A percentile compares a stretch with the other conserved stretches of the same genome.
Evolutionary conservation across 1,140 invertebrate species (phyloP).

Genomic region (Drosophila guanche): DNA sequence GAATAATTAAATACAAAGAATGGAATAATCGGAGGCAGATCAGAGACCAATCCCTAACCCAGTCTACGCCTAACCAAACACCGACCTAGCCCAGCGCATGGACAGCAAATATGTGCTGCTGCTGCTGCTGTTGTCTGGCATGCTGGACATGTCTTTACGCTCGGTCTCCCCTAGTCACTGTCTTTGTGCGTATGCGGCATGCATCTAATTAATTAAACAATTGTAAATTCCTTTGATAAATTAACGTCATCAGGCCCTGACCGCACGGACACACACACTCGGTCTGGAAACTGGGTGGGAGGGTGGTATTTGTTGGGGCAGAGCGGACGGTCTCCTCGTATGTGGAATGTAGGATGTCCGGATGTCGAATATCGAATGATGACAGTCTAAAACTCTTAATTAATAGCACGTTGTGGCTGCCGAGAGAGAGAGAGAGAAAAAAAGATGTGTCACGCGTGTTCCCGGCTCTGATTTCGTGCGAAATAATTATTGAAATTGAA

Average conservation of each 20-base stretch:
- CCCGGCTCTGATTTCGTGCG: constrained; percentile 14
- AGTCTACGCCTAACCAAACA: too few relatives aligned
- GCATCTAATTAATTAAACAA: constrained; percentile 71
- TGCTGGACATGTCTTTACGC: constrained; percentile 3
- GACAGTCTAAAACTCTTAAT: constrained; percentile 6
- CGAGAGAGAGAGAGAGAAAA: not conserved
- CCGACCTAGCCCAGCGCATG: not conserved
- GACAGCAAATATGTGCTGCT: constrained; percentile 36
- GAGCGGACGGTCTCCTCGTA: not conserved
- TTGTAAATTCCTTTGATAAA: constrained; percentile 63
- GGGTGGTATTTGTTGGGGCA: too few relatives aligned
- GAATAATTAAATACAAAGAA: too few relatives aligned
- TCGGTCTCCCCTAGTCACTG: not conserved
- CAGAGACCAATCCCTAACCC: too few relatives aligned
- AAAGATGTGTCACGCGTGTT: not conserved
- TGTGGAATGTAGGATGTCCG: not conserved
- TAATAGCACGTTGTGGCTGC: constrained; percentile 6
- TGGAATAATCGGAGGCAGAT: too few relatives aligned
- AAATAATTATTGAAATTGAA: constrained; percentile 69
- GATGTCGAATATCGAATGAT: not conserved
- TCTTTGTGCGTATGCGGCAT: constrained; percentile 15
- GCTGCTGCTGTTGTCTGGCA: constrained; percentile 8
- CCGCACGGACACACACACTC: constrained; percentile 17
- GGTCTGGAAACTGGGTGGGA: too few relatives aligned
- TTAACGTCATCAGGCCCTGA: constrained; percentile 49